phyloP scores from a whole-genome alignment of 2,888 invertebrate species.

The Schrankia costaestrigalis region DNA sequence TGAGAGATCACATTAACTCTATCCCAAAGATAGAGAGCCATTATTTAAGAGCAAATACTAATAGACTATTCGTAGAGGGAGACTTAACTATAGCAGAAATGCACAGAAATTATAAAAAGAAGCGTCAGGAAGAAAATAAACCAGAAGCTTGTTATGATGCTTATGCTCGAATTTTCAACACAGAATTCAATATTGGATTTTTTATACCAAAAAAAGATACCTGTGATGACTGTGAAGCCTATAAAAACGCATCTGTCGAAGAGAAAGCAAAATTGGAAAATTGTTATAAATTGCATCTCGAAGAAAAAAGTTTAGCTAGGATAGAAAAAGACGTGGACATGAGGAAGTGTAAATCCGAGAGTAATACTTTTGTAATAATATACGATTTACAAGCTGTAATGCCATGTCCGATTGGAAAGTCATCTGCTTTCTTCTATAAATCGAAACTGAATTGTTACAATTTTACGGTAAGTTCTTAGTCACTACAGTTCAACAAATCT shows the following conservation, averaged over 20 bases:
- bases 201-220: constrained; percentile 2
- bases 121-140: neutral
- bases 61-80: neutral
- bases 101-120: neutral
- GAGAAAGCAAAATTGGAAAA: no score
- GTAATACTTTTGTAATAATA: neutral
- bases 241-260: constrained; percentile 1
- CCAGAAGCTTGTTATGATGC: neutral
- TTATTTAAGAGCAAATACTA: no score
- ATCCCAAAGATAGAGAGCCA: constrained; percentile 6
- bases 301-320: constrained; percentile 4
- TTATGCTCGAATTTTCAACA: constrained; percentile 2
- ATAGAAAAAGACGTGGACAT: constrained; percentile 3
- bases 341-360: no score
- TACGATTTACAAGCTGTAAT: constrained; percentile 1
- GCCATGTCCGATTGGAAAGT: constrained; percentile 1
- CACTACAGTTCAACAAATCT: no score
- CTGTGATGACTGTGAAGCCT: constrained; percentile 1
- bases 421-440: constrained; percentile 2
- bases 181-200: constrained; percentile 5
- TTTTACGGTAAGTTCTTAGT: no score
- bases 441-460: no score
- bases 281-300: constrained; percentile 3
- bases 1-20: neutral
- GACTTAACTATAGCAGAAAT: neutral